These are phyloP conservation scores for Drosophila formosana DNA, from an alignment of 2,888 invertebrate species.

Conservation along the genomic window DNA sequence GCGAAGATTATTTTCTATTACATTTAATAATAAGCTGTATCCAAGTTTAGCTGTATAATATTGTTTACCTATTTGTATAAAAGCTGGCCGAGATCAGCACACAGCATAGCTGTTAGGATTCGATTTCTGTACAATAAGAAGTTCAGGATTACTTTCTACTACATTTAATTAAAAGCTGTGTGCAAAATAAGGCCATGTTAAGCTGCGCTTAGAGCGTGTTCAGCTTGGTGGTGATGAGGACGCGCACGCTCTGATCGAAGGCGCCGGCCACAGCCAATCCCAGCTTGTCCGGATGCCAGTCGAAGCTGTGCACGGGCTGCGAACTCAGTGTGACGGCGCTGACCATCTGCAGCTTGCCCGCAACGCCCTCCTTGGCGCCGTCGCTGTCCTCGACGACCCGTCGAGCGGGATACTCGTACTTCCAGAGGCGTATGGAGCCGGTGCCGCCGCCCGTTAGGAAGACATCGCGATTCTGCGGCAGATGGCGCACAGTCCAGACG, in stretches of 20 bases:
- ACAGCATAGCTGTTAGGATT: background rate
- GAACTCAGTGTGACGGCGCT: constrained; percentile 93
- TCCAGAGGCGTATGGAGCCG: constrained; percentile 97
- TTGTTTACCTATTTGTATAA: too few relatives aligned
- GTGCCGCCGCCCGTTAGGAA: constrained; percentile 96
- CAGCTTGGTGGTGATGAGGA: constrained; percentile 95
- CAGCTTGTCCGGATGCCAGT: constrained; percentile 96
- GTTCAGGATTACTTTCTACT: background rate
- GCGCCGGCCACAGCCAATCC: constrained; percentile 95
- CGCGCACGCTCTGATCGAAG: constrained; percentile 95
- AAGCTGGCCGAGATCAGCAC: background rate
- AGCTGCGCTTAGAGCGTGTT: constrained; percentile 86
- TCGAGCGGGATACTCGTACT: constrained; percentile 95
- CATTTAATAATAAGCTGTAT: too few relatives aligned
- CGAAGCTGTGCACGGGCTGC: constrained; percentile 95
- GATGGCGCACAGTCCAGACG: constrained; percentile 94
- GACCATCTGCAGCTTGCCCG: constrained; percentile 90
- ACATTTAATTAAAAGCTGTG: constrained; percentile 13
- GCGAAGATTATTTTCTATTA: too few relatives aligned
- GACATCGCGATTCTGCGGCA: constrained; percentile 97
- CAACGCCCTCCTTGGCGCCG: constrained; percentile 90
- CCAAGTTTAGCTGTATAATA: too few relatives aligned
- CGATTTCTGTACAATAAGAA: background rate
- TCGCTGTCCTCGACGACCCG: constrained; percentile 90
- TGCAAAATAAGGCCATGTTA: constrained; percentile 10